phyloP scores from a whole-genome alignment of 2,113 vertebrate species.

The Erythrolamprus reginae region DNA sequence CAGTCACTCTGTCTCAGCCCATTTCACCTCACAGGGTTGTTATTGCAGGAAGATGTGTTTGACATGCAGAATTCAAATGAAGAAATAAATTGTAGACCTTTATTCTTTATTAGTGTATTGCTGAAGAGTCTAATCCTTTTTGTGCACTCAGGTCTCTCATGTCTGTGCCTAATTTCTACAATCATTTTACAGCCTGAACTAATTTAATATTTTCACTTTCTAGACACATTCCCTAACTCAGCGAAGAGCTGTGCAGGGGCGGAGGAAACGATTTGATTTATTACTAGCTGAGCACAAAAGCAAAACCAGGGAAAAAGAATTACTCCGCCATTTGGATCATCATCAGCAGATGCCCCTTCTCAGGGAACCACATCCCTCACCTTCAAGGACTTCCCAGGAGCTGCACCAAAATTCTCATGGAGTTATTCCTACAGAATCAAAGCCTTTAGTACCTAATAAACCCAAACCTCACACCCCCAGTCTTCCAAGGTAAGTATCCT shows the following conservation, averaged over 20 bases:
- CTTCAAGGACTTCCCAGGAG: constrained; percentile 82
- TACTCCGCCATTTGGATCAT: constrained; percentile 83
- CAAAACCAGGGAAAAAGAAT: constrained; percentile 93
- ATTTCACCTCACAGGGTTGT: background rate
- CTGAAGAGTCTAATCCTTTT: constrained; percentile 8
- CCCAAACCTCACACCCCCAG: constrained; percentile 91
- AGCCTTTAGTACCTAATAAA: constrained; percentile 86
- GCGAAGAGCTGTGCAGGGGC: constrained; percentile 94
- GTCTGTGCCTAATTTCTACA: constrained; percentile 20
- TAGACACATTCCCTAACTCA: constrained; percentile 99
- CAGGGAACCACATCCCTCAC: constrained; percentile 93
- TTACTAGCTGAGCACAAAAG: constrained; percentile 97
- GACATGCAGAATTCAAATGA: background rate
- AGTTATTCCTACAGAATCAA: constrained; percentile 81
- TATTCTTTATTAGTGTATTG: background rate
- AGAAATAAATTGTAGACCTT: background rate
- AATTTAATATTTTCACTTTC: constrained; percentile 41
- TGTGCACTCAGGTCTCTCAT: background rate
- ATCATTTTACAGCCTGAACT: constrained; percentile 20
- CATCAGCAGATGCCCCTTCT: constrained; percentile 89
- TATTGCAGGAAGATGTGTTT: background rate
- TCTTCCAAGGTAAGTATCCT: constrained; percentile 89
- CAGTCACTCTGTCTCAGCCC: background rate
- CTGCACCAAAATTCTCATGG: constrained; percentile 83
- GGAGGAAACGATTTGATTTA: constrained; percentile 95